Evolutionary conservation across 2,888 invertebrate genomes (phyloP).

Genomic region (Timema podura): DNA sequence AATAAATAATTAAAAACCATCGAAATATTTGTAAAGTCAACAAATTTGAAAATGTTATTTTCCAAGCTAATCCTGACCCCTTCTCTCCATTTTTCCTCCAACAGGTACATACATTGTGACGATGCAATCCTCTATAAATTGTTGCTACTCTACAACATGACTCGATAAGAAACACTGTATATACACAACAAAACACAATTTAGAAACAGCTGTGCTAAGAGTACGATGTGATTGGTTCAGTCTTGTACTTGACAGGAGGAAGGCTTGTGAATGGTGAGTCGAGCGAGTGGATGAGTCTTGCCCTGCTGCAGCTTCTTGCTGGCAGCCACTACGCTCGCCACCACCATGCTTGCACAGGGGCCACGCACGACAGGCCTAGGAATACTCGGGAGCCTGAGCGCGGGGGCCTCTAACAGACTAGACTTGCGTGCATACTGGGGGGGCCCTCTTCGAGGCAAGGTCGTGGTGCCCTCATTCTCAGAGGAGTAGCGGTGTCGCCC

Average conservation of each 20-base stretch:
- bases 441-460: slow-evolving; percentile 41
- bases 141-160: too few species aligned
- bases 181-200: too few species aligned
- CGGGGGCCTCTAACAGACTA: slow-evolving; percentile 29
- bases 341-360: slow-evolving; percentile 57
- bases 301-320: slow-evolving; percentile 82
- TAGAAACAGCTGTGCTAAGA: too few species aligned
- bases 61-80: too few species aligned
- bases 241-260: slow-evolving; percentile 39
- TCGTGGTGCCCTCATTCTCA: slow-evolving; percentile 32
- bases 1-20: too few species aligned
- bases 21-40: too few species aligned
- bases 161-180: too few species aligned
- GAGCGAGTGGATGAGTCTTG: slow-evolving; percentile 86
- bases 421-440: slow-evolving; percentile 43
- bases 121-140: too few species aligned
- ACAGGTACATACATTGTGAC: too few species aligned
- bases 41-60: too few species aligned
- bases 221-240: neutral
- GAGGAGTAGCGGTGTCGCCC: slow-evolving; percentile 35
- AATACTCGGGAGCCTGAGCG: slow-evolving; percentile 46
- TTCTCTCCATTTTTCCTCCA: too few species aligned
- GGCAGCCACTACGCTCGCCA: slow-evolving; percentile 65
- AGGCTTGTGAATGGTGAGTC: slow-evolving; percentile 73
- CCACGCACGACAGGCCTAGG: slow-evolving; percentile 41